Percentiles rank a stretch among this genome's conserved stretches.
These are phyloP conservation scores for Hirtodrosophila trivittata DNA, from an alignment of 2,888 invertebrate genomes.

Conservation along the genomic window DNA sequence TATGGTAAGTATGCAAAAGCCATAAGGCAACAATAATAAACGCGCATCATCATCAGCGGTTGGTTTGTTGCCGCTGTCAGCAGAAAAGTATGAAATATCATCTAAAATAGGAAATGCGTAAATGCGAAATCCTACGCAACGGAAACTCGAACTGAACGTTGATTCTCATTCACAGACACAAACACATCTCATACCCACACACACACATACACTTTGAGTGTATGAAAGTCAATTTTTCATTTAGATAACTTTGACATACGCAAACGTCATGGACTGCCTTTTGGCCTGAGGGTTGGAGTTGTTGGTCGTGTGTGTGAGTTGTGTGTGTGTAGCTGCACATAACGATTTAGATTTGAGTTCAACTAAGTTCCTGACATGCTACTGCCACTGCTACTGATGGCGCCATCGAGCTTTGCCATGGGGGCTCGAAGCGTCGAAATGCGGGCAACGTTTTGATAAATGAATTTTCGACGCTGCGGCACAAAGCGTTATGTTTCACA, in stretches of 20 bases:
- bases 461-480: constrained; percentile 61
- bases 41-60: constrained; percentile 75
- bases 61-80: constrained; percentile 61
- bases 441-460: constrained; percentile 76
- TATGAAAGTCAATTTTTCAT: constrained; percentile 78
- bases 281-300: constrained; percentile 23
- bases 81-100: constrained; percentile 77
- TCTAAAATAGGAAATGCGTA: constrained; percentile 79
- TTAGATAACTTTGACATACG: constrained; percentile 79
- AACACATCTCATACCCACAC: constrained; percentile 12
- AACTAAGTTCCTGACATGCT: constrained; percentile 66
- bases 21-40: constrained; percentile 79
- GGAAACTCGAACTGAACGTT: constrained; percentile 66
- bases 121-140: constrained; percentile 77
- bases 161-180: constrained; percentile 45
- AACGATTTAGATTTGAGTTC: constrained; percentile 73
- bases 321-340: constrained; percentile 46
- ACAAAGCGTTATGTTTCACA: constrained; percentile 30
- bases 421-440: constrained; percentile 57
- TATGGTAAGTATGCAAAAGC: constrained; percentile 67
- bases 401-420: constrained; percentile 59
- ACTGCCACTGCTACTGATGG: constrained; percentile 63
- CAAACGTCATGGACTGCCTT: constrained; percentile 67
- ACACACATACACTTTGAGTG: constrained; percentile 29
- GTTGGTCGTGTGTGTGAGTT: not conserved